Conservation (phyloP, 2,888 invertebrate genomes). For the Pristionchus arcanus region DNA sequence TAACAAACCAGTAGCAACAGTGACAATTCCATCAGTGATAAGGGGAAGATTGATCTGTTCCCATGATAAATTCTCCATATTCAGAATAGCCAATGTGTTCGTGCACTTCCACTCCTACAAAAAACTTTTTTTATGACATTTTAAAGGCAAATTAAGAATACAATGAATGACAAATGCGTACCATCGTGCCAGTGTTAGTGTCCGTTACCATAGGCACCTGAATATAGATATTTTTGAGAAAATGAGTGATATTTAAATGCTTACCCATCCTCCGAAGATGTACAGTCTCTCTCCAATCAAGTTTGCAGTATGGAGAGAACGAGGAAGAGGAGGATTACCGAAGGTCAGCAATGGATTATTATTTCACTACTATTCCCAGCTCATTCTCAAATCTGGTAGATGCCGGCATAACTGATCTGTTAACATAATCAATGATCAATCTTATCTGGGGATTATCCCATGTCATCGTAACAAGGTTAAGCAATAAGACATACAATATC, state of each 20-base stretch:
- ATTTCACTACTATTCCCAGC: no score
- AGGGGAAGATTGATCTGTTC: constrained; percentile 83
- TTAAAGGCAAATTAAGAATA: background rate
- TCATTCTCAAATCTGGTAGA: background rate
- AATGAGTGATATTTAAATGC: constrained; percentile 79
- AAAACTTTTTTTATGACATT: constrained; percentile 77
- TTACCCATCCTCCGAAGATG: constrained; percentile 99
- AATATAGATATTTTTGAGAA: background rate
- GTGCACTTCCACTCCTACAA: constrained; percentile 99
- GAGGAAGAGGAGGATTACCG: constrained; percentile 91
- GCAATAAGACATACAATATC: constrained; percentile 94
- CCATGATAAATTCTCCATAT: constrained; percentile 94
- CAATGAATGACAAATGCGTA: background rate
- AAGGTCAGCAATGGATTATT: constrained; percentile 82
- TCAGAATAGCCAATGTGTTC: constrained; percentile 94
- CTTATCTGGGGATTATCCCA: constrained; percentile 67
- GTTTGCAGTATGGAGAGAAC: constrained; percentile 96
- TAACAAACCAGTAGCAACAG: background rate
- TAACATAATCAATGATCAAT: background rate
- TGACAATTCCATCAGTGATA: constrained; percentile 18
- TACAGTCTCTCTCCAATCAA: constrained; percentile 95
- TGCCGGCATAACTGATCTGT: no score
- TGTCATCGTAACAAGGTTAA: constrained; percentile 86
- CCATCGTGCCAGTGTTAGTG: background rate
- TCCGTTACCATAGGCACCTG: constrained; percentile 60